A percentile compares a stretch with the other conserved stretches of the same genome.
phyloP scores from a whole-genome alignment of 1,140 invertebrate genomes.

The Drosophila sucinea region DNA sequence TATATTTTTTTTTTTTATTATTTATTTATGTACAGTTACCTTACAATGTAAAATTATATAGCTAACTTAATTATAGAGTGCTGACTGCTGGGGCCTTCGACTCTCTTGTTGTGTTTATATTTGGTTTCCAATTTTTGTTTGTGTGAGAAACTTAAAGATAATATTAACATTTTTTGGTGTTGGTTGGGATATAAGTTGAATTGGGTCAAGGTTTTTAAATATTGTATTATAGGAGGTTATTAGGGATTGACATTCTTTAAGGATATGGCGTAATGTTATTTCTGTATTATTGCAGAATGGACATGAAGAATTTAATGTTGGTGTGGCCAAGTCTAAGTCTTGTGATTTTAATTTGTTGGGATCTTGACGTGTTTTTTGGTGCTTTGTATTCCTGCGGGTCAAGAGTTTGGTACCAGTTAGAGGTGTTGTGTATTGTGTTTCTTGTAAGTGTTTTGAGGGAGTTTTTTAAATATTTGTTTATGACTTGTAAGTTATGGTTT shows the following conservation, averaged over 20 bases:
- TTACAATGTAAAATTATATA: too few species aligned
- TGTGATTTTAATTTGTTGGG: conserved; percentile 14
- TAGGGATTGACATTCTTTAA: too few species aligned
- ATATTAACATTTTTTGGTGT: too few species aligned
- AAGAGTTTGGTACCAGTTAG: conserved; percentile 7
- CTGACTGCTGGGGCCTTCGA: too few species aligned
- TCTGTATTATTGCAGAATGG: not conserved
- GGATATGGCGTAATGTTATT: too few species aligned
- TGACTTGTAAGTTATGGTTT: not conserved
- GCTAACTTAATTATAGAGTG: too few species aligned
- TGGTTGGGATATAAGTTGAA: too few species aligned
- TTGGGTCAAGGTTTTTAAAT: conserved; percentile 1
- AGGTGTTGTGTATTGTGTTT: conserved; percentile 6
- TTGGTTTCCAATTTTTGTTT: too few species aligned
- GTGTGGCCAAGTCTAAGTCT: conserved; percentile 5
- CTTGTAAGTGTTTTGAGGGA: conserved; percentile 4
- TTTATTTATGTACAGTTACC: too few species aligned
- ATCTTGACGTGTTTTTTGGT: conserved; percentile 10
- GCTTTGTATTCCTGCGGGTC: conserved; percentile 15
- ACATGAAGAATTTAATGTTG: conserved; percentile 1
- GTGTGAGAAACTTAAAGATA: too few species aligned
- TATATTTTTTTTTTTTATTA: too few species aligned
- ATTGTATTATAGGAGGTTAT: conserved; percentile 5
- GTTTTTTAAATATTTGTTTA: conserved; percentile 1
- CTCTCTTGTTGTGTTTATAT: too few species aligned